Percentiles rank a stretch among this genome's conserved stretches.
Evolutionary conservation across 2,113 vertebrate genomes (phyloP).

Genomic region (Strigops habroptila): DNA sequence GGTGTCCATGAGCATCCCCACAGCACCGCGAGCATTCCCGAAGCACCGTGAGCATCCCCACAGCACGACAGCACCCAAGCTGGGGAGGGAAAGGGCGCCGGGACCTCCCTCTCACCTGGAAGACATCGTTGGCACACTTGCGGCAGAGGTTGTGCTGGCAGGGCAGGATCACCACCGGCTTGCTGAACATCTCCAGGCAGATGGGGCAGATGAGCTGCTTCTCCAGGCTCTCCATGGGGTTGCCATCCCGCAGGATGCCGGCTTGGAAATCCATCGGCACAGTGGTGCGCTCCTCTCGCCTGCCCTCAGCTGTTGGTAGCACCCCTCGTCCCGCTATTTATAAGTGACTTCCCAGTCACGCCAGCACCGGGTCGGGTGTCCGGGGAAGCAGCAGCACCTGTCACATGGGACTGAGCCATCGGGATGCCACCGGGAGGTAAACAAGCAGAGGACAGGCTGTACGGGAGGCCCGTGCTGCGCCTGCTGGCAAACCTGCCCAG

Average conservation of each 20-base stretch:
- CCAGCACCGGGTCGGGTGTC: slow-evolving; percentile 63
- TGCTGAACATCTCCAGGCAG: slow-evolving; percentile 97
- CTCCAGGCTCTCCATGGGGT: slow-evolving; percentile 91
- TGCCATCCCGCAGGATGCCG: slow-evolving; percentile 73
- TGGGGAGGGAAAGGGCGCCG: rapidly evolving
- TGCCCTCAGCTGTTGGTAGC: not conserved
- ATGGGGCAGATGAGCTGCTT: slow-evolving; percentile 97
- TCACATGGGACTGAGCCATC: slow-evolving; percentile 69
- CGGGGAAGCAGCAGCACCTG: slow-evolving; percentile 21
- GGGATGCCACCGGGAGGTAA: slow-evolving; percentile 37
- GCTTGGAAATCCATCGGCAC: slow-evolving; percentile 76
- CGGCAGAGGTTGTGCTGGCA: slow-evolving; percentile 98
- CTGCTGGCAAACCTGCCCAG: not conserved
- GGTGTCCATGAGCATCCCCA: not conserved
- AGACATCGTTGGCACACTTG: slow-evolving; percentile 91
- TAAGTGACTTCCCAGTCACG: slow-evolving; percentile 61
- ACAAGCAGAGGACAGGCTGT: slow-evolving; percentile 74
- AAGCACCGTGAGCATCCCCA: not conserved
- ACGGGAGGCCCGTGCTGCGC: not conserved
- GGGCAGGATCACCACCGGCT: slow-evolving; percentile 95
- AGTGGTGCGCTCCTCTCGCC: not conserved
- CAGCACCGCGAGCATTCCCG: rapidly evolving
- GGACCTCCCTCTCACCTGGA: slow-evolving; percentile 76
- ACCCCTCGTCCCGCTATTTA: slow-evolving; percentile 68
- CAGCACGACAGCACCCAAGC: rapidly evolving